A percentile compares a stretch with the other conserved stretches of the same genome.
These are phyloP conservation scores for Vireo griseus DNA, from an alignment of 2,797 vertebrate species.

Conservation along the genomic window DNA sequence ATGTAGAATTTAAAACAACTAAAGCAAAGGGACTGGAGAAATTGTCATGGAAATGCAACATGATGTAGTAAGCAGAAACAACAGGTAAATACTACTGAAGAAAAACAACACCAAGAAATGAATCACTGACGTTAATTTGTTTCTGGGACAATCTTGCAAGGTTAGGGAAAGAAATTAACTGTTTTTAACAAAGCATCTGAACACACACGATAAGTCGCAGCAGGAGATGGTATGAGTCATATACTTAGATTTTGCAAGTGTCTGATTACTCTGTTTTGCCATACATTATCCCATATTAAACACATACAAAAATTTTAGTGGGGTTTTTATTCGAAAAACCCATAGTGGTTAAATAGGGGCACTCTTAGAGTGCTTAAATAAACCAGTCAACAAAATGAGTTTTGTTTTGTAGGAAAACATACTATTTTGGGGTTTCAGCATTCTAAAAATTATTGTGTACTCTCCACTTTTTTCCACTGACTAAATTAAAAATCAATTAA, in stretches of 20 bases:
- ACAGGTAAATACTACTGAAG: background rate
- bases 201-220: background rate
- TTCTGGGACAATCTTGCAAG: background rate
- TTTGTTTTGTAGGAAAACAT: background rate
- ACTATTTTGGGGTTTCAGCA: background rate
- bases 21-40: background rate
- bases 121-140: background rate
- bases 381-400: background rate
- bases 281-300: background rate
- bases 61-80: background rate
- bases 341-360: background rate
- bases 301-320: background rate
- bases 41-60: background rate
- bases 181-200: background rate
- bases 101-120: background rate
- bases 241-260: background rate
- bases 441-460: background rate
- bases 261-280: background rate
- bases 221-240: background rate
- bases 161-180: background rate
- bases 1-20: background rate
- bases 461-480: background rate
- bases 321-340: rapidly evolving
- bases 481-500: background rate
- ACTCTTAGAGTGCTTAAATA: background rate